Evolutionary conservation across 2,113 vertebrate genomes (phyloP).

Genomic region (Psettodes erumei): DNA sequence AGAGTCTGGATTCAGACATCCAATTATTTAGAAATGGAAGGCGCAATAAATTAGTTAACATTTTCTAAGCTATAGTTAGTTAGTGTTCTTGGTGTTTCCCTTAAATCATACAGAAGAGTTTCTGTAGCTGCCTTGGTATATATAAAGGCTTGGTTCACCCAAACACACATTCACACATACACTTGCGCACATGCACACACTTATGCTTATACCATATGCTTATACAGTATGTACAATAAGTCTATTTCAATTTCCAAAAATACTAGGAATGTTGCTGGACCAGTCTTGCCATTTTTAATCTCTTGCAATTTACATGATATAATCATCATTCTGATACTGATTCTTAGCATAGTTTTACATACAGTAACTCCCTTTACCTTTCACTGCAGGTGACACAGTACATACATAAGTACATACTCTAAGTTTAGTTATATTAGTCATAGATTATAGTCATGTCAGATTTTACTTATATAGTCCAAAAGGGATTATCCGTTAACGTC

Average conservation of each 20-base stretch:
- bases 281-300: too few species aligned
- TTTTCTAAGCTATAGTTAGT: too few species aligned
- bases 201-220: too few species aligned
- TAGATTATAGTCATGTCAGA: background rate
- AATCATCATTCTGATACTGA: background rate
- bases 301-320: too few species aligned
- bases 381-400: background rate
- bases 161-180: too few species aligned
- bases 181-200: too few species aligned
- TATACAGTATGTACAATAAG: background rate
- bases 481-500: too few species aligned
- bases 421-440: background rate
- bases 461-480: background rate
- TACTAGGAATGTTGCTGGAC: too few species aligned
- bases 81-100: background rate
- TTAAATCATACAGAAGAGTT: background rate
- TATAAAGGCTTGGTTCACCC: too few species aligned
- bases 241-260: too few species aligned
- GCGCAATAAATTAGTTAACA: too few species aligned
- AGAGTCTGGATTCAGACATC: background rate
- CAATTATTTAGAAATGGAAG: background rate
- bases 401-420: too few species aligned
- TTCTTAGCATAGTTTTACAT: background rate
- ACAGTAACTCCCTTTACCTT: background rate
- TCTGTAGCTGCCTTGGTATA: background rate